A percentile compares a stretch with the other conserved stretches of the same genome.
phyloP scores from a whole-genome alignment of 1,140 invertebrate genomes.

The Pachypeltis micranthus region DNA sequence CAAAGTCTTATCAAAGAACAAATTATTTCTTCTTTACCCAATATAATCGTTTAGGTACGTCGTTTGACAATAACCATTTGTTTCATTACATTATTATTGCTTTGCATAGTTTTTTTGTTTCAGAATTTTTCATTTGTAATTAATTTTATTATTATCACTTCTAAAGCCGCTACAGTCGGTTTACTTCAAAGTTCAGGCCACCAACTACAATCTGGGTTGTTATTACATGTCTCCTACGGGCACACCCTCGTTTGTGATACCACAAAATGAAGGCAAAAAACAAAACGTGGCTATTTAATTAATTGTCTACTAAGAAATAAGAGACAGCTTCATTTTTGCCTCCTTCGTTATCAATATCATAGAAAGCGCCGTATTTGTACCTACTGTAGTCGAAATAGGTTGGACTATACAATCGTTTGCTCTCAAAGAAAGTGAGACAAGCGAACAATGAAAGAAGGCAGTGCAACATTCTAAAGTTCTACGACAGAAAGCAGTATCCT shows the following conservation, averaged over 20 bases:
- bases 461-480: background rate
- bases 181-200: background rate
- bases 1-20: background rate
- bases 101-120: too few relatives aligned
- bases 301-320: background rate
- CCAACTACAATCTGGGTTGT: too few relatives aligned
- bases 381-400: constrained; percentile 7
- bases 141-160: background rate
- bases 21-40: too few relatives aligned
- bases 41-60: background rate
- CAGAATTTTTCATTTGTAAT: too few relatives aligned
- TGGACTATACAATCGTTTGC: background rate
- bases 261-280: background rate
- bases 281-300: background rate
- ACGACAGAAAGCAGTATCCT: background rate
- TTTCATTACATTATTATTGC: background rate
- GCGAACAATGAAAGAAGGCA: background rate
- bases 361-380: background rate
- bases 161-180: background rate
- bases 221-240: background rate
- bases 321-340: too few relatives aligned
- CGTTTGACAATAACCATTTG: background rate
- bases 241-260: background rate
- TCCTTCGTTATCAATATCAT: background rate
- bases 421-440: background rate